These are phyloP conservation scores for Sepiola atlantica DNA, from an alignment of 2,888 invertebrate species.

Conservation along the genomic window DNA sequence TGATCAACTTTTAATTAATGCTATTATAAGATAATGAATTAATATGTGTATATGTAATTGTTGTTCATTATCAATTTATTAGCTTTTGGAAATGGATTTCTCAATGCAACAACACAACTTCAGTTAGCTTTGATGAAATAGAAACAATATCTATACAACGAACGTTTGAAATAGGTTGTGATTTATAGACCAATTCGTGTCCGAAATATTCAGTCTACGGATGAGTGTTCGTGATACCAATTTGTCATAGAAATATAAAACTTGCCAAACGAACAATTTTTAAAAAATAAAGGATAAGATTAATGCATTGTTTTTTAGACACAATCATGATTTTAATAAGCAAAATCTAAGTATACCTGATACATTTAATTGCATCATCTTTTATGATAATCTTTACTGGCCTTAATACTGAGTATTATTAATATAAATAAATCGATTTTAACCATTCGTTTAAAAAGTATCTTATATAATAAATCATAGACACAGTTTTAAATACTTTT, in stretches of 20 bases:
- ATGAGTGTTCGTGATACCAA: background rate
- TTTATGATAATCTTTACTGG: too few relatives aligned
- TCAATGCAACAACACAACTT: background rate
- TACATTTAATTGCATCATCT: too few relatives aligned
- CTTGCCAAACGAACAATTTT: background rate
- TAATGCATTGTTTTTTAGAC: too few relatives aligned
- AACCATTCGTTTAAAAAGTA: too few relatives aligned
- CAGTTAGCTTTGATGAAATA: background rate
- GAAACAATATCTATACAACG: background rate
- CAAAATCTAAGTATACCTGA: too few relatives aligned
- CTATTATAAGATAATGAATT: background rate
- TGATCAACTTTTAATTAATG: background rate
- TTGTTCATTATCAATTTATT: background rate
- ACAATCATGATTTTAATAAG: too few relatives aligned
- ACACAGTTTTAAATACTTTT: too few relatives aligned
- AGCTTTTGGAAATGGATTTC: background rate
- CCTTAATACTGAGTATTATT: too few relatives aligned
- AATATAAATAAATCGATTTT: too few relatives aligned
- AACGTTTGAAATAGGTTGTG: slow-evolving; percentile 9
- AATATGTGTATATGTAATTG: background rate
- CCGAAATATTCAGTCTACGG: background rate
- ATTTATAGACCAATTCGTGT: background rate
- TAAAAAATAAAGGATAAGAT: background rate
- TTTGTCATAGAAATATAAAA: background rate
- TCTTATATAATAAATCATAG: too few relatives aligned